Base-by-base conservation (phyloP, 2,888 invertebrate genomes). In the Syritta pipiens region DNA sequence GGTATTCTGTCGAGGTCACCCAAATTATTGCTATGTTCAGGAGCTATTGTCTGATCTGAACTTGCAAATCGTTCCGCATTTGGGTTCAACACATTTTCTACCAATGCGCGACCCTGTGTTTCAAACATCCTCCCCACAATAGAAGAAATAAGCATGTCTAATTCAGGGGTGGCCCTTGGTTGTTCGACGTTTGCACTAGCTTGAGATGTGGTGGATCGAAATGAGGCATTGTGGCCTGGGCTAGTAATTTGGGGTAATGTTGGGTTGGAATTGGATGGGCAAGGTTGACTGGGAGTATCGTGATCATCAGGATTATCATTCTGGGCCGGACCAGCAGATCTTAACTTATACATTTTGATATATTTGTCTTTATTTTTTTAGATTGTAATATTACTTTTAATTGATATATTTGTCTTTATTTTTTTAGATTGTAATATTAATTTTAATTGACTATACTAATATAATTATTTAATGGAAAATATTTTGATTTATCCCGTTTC, bases 61-160 rank as follows among this genome's bases (percentile, higher is more conserved):
- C 49, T 32, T 12, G 32, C 20, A 14, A 51, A 51, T 20, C 20
- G 28, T 32, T 51, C 20, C 9, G 49, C 32, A 4, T 51, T 32
- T 32, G 32, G 19, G 20, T 51, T 32, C 10, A 32, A 20, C 32
- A 51, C 20, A 32, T 17, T 32, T 32, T 22, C 32, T 5, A 51
- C 2, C 6, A 32, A 14, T 20, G 32, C 32, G 17, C 32, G 14
- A 30, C 49, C 49, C 48, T 49, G 20, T 20, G 10, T 20, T 1
- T 51, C 32, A 19, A 51, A 14, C 17, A 51, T 32, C 12, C 6
- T 32, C 6, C 5, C 10, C 3, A 32, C 49, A 20, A 49, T 49
- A 32, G 32, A 51, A 4, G 32, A 32, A 6, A 51, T 51, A 5
- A 49, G 19, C 1, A 14, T 3, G 3, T 49, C 14, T 19, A 32